Evolutionary conservation across 2,888 invertebrate genomes (phyloP), one percentile per base, ranked within the genome.

Genomic region (Campoletis raptor): DNA sequence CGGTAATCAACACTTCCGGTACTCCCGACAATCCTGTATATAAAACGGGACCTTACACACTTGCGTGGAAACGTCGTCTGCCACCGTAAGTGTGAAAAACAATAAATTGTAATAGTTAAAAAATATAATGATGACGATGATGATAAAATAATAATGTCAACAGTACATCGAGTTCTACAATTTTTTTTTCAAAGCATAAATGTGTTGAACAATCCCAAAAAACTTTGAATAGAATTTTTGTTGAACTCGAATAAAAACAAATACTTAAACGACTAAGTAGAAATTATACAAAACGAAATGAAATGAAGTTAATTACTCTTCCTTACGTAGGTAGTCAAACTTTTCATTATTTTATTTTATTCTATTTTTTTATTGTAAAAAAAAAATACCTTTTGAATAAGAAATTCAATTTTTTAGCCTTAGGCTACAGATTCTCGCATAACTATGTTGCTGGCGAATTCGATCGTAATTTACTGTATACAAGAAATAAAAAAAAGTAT

Each of bases 21-120:
- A 95, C 95, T 73, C 91, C 96, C 89, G 96, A 97, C 93, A 98
- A 97, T 95, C 97, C 98, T 36, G 97, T 98, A 9, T 98, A 99
- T 95, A 98, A 99, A 95, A 99, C 99, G 21, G 98, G 98, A 90
- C 96, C 97, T 85, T 97, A 98, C 92, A 96, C 96, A 88, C 94
- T 97, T 67, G 97, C 99, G 85, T 99, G 99, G 99, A 96, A 97
- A 93, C 96, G 98, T 85, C 96, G 96, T 88, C 94, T 96, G 90
- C 97, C 98, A 82, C 96, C 97, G 94, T 97, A 93, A 95, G 95
- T 95, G 77, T 45, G 48, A 37, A 73, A 74, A 36, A 69, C 9
- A 78, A 42, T 77, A 83, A 64, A 45, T 30, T 30, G 30, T 30
- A 2, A 30, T 30, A 30, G 30, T 30, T 30, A 30, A 30, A 30